phyloP scores from a whole-genome alignment of 2,888 invertebrate genomes.

The Penaeus monodon region DNA sequence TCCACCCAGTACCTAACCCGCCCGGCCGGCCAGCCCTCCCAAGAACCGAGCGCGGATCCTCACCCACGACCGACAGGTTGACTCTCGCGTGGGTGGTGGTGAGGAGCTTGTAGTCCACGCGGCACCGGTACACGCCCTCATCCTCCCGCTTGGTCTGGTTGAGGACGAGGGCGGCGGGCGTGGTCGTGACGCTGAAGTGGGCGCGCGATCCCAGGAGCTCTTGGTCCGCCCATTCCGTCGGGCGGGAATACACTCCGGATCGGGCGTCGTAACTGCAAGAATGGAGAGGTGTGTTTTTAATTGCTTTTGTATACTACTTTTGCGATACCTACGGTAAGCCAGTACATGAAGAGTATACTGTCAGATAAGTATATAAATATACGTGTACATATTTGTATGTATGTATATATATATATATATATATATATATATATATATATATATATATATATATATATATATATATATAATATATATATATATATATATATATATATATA shows the following conservation, averaged over 20 bases:
- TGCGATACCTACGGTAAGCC: neutral
- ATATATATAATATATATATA: neutral
- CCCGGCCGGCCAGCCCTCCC: neutral
- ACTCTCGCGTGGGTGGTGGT: slow-evolving; percentile 63
- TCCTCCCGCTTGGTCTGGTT: slow-evolving; percentile 52
- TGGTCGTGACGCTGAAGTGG: slow-evolving; percentile 57
- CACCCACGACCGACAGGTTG: slow-evolving; percentile 63
- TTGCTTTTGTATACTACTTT: neutral
- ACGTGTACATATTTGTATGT: neutral
- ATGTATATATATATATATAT: slow-evolving; percentile 14
- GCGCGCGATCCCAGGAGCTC: slow-evolving; percentile 53
- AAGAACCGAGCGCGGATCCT: neutral
- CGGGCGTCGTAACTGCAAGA: slow-evolving; percentile 61
- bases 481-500: slow-evolving; percentile 35
- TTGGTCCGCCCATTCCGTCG: slow-evolving; percentile 63
- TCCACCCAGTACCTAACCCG: too few species aligned
- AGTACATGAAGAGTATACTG: neutral
- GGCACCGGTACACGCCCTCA: slow-evolving; percentile 62
- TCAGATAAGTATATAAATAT: neutral
- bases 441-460: slow-evolving; percentile 11
- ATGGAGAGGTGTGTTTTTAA: too few species aligned
- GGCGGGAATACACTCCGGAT: slow-evolving; percentile 53
- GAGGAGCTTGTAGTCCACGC: slow-evolving; percentile 63
- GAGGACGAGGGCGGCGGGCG: slow-evolving; percentile 60
- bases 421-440: neutral